phyloP scores from a whole-genome alignment of 2,888 invertebrate species.

The Punctoribates punctum region DNA sequence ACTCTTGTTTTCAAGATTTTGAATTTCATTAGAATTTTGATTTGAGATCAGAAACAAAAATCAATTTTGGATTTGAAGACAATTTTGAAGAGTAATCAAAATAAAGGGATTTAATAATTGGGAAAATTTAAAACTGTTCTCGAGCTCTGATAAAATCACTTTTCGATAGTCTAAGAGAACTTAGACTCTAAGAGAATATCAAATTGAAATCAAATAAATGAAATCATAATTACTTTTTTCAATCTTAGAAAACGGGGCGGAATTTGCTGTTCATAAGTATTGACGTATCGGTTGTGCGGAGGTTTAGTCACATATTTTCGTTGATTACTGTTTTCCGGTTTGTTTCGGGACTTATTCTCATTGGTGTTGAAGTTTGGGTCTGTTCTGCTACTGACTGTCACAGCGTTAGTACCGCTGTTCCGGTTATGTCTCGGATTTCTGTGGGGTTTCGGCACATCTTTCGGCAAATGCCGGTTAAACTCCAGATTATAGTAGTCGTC shows the following conservation, averaged over 20 bases:
- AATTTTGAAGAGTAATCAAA: too few relatives aligned
- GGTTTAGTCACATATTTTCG: slow-evolving; percentile 1
- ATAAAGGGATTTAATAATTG: too few relatives aligned
- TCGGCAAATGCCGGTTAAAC: background rate
- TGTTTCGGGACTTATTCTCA: slow-evolving; percentile 8
- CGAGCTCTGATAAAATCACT: too few relatives aligned
- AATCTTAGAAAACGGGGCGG: slow-evolving; percentile 26
- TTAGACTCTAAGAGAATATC: too few relatives aligned
- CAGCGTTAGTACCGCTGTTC: background rate
- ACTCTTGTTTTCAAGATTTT: background rate
- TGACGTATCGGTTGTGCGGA: slow-evolving; percentile 1
- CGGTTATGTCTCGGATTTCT: slow-evolving; percentile 4
- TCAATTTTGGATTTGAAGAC: too few relatives aligned
- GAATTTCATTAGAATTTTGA: background rate
- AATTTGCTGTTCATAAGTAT: slow-evolving; percentile 28
- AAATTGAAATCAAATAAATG: slow-evolving; percentile 5
- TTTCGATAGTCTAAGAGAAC: too few relatives aligned
- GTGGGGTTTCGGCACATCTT: background rate
- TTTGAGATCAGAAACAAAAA: too few relatives aligned
- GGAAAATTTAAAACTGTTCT: background rate
- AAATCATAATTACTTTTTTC: slow-evolving; percentile 6
- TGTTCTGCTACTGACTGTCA: background rate
- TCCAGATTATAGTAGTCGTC: slow-evolving; percentile 22
- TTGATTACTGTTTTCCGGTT: slow-evolving; percentile 10
- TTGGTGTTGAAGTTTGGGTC: background rate